Percentiles rank a stretch among this genome's conserved stretches.
These are phyloP conservation scores for Saccopteryx bilineata DNA, from an alignment of 2,113 vertebrate species.

Conservation along the genomic window DNA sequence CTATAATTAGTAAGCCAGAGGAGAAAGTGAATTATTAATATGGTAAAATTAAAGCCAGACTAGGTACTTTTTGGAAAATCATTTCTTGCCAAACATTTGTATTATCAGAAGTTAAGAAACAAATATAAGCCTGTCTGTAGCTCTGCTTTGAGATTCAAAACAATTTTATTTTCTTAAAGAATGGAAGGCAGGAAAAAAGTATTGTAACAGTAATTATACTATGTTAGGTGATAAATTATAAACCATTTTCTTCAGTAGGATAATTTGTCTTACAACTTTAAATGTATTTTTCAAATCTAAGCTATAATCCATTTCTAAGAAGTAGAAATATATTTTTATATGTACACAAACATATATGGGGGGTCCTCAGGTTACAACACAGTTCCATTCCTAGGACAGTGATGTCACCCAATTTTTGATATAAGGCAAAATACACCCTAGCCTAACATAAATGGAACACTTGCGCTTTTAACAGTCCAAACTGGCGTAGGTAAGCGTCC, in stretches of 20 bases:
- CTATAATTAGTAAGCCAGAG: background rate
- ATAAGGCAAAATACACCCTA: too few species aligned
- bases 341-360: background rate
- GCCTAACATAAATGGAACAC: too few species aligned
- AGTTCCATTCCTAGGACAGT: too few species aligned
- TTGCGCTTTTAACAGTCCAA: too few species aligned
- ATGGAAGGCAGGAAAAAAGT: background rate
- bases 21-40: background rate
- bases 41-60: background rate
- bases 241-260: background rate
- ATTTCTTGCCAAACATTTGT: background rate
- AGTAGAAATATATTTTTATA: background rate
- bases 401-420: too few species aligned
- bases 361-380: too few species aligned
- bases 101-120: background rate
- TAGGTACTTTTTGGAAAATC: background rate
- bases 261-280: background rate
- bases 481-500: too few species aligned
- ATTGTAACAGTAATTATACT: background rate
- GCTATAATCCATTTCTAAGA: background rate
- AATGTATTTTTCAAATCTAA: conserved; percentile 43
- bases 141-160: conserved; percentile 16
- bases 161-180: background rate
- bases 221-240: background rate
- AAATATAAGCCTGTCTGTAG: background rate